A percentile compares a stretch with the other conserved stretches of the same genome.
Evolutionary conservation across 2,888 invertebrate species (phyloP).

Genomic region (Abrostola triplasia): DNA sequence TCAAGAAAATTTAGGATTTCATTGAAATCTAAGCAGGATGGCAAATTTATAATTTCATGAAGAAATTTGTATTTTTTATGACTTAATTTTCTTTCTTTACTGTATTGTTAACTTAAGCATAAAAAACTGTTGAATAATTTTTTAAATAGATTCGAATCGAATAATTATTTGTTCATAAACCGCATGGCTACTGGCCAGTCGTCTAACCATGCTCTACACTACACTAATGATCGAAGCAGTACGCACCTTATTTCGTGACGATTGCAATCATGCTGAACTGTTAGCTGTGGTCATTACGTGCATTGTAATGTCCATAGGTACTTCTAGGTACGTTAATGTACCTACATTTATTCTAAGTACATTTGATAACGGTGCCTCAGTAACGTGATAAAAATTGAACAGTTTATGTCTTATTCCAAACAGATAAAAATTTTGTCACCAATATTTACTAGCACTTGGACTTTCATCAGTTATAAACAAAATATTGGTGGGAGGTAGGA

Average conservation of each 20-base stretch:
- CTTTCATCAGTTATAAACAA: slow-evolving; percentile 8
- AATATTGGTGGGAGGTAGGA: slow-evolving; percentile 14
- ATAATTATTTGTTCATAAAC: too few relatives aligned
- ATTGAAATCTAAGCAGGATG: too few relatives aligned
- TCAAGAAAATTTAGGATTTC: too few relatives aligned
- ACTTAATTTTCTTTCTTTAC: too few relatives aligned
- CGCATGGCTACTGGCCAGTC: too few relatives aligned
- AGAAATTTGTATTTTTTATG: too few relatives aligned
- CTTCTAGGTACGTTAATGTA: background rate
- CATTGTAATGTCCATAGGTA: background rate
- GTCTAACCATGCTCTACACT: background rate
- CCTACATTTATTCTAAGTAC: slow-evolving; percentile 3
- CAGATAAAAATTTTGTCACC: slow-evolving; percentile 19
- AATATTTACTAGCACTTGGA: slow-evolving; percentile 7
- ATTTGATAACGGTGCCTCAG: too few relatives aligned
- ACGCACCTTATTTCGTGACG: background rate
- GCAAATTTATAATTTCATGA: too few relatives aligned
- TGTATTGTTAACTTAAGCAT: too few relatives aligned
- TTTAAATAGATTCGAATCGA: background rate
- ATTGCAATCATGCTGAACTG: background rate
- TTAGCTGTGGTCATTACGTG: slow-evolving; percentile 4
- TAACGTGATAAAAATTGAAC: slow-evolving; percentile 27
- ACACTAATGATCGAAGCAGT: slow-evolving; percentile 2
- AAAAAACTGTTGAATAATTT: background rate
- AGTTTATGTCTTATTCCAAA: slow-evolving; percentile 15